These are phyloP conservation scores for Leptinotarsa lineolata DNA, from an alignment of 1,140 invertebrate species.

Conservation along the genomic window DNA sequence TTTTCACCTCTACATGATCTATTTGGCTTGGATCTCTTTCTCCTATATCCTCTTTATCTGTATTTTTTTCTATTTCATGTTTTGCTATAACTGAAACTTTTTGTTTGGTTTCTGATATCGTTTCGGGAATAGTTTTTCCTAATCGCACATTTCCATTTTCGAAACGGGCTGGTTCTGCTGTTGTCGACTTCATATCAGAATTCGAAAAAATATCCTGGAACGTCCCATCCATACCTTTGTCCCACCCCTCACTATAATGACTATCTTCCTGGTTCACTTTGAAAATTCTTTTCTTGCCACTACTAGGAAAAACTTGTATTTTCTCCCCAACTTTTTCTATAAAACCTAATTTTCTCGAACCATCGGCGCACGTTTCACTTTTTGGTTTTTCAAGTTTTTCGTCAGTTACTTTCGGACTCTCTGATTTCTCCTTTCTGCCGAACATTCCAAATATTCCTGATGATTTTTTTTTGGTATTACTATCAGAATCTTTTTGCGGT, in stretches of 20 bases:
- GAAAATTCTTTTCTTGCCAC: not conserved
- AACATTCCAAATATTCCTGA: conserved; percentile 44
- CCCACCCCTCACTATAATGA: not conserved
- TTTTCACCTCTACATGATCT: not conserved
- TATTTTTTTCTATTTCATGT: not conserved
- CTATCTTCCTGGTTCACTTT: conserved; percentile 3
- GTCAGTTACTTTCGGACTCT: conserved; percentile 37
- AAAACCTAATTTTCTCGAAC: conserved; percentile 23
- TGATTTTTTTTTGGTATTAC: conserved; percentile 24
- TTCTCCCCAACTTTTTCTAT: conserved; percentile 28
- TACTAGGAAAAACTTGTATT: conserved; percentile 15
- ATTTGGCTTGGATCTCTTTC: not conserved
- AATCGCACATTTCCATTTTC: not conserved
- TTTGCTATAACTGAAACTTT: not conserved
- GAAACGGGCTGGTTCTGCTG: no score
- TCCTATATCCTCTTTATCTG: not conserved
- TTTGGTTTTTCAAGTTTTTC: conserved; percentile 44
- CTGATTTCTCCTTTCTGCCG: conserved; percentile 38
- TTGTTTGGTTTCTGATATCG: conserved; percentile 11
- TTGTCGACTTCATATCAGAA: no score
- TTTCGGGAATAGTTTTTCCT: not conserved
- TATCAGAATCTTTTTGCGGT: no score
- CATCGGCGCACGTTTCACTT: conserved; percentile 32
- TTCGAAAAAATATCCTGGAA: no score
- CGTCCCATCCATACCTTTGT: not conserved